Evolutionary conservation across 1,140 invertebrate genomes (phyloP).

Genomic region (Drosophila nebulosa): DNA sequence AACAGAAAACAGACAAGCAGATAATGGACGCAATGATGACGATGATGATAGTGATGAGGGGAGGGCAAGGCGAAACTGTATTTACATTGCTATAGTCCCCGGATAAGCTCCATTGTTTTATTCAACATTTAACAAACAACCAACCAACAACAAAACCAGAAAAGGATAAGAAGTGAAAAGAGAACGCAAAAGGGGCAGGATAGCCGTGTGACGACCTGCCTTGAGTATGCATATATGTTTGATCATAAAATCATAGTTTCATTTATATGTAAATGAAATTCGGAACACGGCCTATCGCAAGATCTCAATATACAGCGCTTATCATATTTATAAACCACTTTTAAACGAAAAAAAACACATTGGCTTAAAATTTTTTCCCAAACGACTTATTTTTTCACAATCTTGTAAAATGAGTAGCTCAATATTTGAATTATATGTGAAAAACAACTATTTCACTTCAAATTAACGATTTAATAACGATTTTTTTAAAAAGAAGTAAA

Average conservation of each 20-base stretch:
- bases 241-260: background rate
- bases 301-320: no score
- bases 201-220: background rate
- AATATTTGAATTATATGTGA: no score
- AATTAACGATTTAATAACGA: no score
- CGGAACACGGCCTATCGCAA: no score
- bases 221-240: background rate
- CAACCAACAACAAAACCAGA: background rate
- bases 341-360: no score
- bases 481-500: no score
- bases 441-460: no score
- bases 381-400: no score
- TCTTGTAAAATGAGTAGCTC: no score
- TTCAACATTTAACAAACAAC: slow-evolving; percentile 10
- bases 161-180: background rate
- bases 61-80: slow-evolving; percentile 41
- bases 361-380: no score
- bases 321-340: no score
- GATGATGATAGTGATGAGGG: background rate
- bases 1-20: slow-evolving; percentile 41
- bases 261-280: background rate
- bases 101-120: slow-evolving; percentile 53
- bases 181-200: background rate
- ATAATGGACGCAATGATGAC: slow-evolving; percentile 49
- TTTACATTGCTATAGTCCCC: slow-evolving; percentile 42